Evolutionary conservation across 2,888 invertebrate species (phyloP).

Genomic region (Aporophyla nigra): DNA sequence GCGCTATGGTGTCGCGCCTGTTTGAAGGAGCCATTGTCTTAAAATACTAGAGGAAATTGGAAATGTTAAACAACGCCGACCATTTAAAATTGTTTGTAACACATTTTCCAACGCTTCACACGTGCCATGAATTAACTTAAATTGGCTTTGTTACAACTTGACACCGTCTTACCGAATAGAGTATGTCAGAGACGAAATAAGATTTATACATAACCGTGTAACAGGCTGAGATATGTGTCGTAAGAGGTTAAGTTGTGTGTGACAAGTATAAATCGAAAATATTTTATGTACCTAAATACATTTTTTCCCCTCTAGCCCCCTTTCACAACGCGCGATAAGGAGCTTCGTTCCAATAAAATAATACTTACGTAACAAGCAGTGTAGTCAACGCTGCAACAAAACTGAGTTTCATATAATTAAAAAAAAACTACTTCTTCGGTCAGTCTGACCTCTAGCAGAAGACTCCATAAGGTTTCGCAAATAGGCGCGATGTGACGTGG

Average conservation of each 20-base stretch:
- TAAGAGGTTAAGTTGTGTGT: not conserved
- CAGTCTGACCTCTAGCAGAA: no score
- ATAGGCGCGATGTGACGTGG: no score
- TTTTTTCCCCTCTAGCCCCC: no score
- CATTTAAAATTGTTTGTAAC: not conserved
- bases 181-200: slow-evolving; percentile 10
- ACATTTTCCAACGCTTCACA: not conserved
- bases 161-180: not conserved
- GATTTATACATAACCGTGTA: not conserved
- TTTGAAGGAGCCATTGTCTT: not conserved
- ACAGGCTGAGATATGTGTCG: not conserved
- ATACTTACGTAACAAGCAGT: not conserved
- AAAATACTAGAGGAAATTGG: not conserved
- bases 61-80: not conserved
- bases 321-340: no score
- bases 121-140: slow-evolving; percentile 17
- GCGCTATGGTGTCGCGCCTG: no score
- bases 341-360: no score
- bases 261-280: not conserved
- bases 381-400: not conserved
- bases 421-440: no score
- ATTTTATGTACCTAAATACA: no score
- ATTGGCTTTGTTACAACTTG: slow-evolving; percentile 8
- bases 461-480: no score
- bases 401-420: not conserved